Conservation (phyloP, 2,797 vertebrate species). For the Octomys mimax region DNA sequence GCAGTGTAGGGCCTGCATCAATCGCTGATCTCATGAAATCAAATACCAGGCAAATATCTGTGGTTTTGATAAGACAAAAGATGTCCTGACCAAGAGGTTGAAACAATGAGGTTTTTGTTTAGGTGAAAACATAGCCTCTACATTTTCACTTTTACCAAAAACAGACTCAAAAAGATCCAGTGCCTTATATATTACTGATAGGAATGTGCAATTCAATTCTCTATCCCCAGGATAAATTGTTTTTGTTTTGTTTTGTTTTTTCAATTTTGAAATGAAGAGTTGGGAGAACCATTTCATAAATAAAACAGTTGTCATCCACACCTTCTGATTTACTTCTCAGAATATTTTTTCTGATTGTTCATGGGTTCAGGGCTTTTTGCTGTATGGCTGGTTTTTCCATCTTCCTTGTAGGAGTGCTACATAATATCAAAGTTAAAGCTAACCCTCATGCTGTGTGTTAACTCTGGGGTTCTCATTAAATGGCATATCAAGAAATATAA, state of each 20-base stretch:
- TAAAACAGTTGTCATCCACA: neutral
- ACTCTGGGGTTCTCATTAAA: neutral
- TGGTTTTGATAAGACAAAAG: neutral
- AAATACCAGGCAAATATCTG: neutral
- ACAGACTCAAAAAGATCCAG: neutral
- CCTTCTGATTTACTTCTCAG: neutral
- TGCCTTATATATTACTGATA: neutral
- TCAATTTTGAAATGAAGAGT: neutral
- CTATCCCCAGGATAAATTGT: neutral
- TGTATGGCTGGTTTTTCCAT: too few relatives aligned
- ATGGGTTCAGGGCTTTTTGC: neutral
- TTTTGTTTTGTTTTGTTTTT: neutral
- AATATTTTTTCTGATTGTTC: neutral
- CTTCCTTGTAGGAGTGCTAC: neutral
- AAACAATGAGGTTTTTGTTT: neutral
- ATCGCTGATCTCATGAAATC: neutral
- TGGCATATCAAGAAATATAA: neutral
- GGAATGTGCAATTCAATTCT: neutral
- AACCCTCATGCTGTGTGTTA: neutral
- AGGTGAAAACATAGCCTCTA: neutral
- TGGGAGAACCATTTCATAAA: neutral
- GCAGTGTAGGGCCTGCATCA: neutral
- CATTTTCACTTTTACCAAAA: neutral
- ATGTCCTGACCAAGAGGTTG: neutral
- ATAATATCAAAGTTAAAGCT: neutral